Conservation (phyloP, 1,140 invertebrate genomes). For the Temnothorax longispinosus region DNA sequence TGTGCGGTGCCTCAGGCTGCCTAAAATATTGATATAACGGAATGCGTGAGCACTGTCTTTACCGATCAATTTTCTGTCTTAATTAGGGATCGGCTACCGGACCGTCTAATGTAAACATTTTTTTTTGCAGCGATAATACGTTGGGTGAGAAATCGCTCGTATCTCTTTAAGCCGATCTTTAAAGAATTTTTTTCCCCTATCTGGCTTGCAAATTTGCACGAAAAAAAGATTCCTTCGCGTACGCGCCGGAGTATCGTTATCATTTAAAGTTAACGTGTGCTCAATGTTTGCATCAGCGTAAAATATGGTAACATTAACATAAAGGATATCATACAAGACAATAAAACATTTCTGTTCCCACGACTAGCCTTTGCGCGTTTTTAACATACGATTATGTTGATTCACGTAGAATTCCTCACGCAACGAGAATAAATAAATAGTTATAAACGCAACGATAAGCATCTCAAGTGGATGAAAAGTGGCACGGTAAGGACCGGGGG, state of each 20-base stretch:
- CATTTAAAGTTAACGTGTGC: neutral
- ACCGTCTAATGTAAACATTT: neutral
- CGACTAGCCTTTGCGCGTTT: neutral
- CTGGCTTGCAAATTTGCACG: neutral
- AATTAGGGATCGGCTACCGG: conserved; percentile 27
- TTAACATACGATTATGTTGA: conserved; percentile 1
- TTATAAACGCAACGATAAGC: conserved; percentile 37
- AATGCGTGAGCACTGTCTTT: neutral
- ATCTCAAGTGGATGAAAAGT: conserved; percentile 14
- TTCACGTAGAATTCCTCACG: conserved; percentile 7
- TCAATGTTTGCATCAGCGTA: neutral
- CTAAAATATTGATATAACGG: conserved; percentile 14
- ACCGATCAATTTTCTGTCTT: conserved; percentile 28
- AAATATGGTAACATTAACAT: conserved; percentile 7
- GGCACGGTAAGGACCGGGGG: neutral
- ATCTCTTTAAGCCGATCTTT: neutral
- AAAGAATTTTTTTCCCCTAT: neutral
- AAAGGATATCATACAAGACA: conserved; percentile 2
- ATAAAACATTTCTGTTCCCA: conserved; percentile 26
- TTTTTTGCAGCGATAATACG: neutral
- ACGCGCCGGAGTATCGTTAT: neutral
- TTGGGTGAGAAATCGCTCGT: neutral
- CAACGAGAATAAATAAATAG: conserved; percentile 54
- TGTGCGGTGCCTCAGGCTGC: neutral
- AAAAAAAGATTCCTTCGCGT: neutral